Percentiles rank a stretch among this genome's conserved stretches.
Evolutionary conservation across 2,113 vertebrate genomes (phyloP).

Genomic region (Sula dactylatra): DNA sequence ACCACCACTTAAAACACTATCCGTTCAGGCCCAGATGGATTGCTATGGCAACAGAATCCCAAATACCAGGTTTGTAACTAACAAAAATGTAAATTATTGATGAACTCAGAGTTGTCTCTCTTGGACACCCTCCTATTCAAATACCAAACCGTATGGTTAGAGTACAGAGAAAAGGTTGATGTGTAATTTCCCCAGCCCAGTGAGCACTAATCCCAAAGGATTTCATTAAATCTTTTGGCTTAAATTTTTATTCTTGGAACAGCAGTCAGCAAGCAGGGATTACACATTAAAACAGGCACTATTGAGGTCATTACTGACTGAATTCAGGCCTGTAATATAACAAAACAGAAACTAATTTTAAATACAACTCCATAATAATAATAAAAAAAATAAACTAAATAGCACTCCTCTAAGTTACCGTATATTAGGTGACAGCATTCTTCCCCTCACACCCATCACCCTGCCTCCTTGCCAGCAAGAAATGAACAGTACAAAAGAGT

Average conservation of each 20-base stretch:
- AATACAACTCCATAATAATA: background rate
- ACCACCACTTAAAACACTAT: conserved; percentile 53
- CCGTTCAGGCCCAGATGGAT: conserved; percentile 57
- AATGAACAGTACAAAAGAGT: background rate
- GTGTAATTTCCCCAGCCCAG: conserved; percentile 53
- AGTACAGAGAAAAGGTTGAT: conserved; percentile 49
- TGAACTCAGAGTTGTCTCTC: conserved; percentile 52
- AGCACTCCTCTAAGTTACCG: background rate
- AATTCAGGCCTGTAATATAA: conserved; percentile 40
- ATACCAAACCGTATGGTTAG: conserved; percentile 26
- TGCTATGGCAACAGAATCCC: conserved; percentile 64
- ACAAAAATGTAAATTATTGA: conserved; percentile 71
- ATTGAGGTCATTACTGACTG: conserved; percentile 56
- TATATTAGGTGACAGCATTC: background rate
- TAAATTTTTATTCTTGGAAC: conserved; percentile 73
- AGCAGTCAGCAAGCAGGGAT: conserved; percentile 63
- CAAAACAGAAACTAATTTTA: conserved; percentile 45
- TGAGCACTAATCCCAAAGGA: conserved; percentile 68
- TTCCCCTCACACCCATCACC: background rate
- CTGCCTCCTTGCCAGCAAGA: background rate
- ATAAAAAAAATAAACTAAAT: background rate
- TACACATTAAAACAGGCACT: conserved; percentile 60
- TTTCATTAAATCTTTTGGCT: conserved; percentile 73
- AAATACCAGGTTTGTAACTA: conserved; percentile 60
- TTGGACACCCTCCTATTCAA: conserved; percentile 52